Evolutionary conservation across 2,113 vertebrate genomes (phyloP).

Genomic region (Syngnathus typhle): DNA sequence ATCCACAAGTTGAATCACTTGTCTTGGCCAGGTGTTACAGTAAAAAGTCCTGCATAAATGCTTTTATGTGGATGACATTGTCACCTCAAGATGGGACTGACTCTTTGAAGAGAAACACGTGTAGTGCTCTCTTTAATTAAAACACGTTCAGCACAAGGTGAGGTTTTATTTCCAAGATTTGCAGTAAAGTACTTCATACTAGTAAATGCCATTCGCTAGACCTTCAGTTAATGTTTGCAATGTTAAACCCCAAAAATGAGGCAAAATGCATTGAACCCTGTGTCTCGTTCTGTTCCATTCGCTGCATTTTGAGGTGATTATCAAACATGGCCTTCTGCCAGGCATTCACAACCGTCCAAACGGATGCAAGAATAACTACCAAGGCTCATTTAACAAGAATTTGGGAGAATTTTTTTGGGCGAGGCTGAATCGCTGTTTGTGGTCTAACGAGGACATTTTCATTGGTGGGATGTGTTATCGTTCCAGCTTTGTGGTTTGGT

Average conservation of each 20-base stretch:
- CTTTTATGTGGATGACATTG: too few relatives aligned
- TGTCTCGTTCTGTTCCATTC: slow-evolving; percentile 38
- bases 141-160: too few relatives aligned
- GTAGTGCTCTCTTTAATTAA: too few relatives aligned
- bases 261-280: slow-evolving; percentile 6
- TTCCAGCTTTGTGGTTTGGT: slow-evolving; percentile 48
- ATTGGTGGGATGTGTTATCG: slow-evolving; percentile 23
- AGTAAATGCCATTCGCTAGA: not conserved
- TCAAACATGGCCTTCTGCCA: slow-evolving; percentile 34
- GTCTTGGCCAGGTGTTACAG: too few relatives aligned
- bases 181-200: too few relatives aligned
- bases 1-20: too few relatives aligned
- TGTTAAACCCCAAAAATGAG: slow-evolving; percentile 35
- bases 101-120: too few relatives aligned
- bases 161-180: too few relatives aligned
- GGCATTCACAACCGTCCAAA: slow-evolving; percentile 20
- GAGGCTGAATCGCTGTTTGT: slow-evolving; percentile 24
- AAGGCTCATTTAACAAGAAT: slow-evolving; percentile 49
- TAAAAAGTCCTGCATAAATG: too few relatives aligned
- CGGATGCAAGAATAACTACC: slow-evolving; percentile 24
- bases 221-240: slow-evolving; percentile 21
- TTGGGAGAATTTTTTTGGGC: slow-evolving; percentile 22
- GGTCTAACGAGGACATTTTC: slow-evolving; percentile 37
- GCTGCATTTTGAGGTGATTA: slow-evolving; percentile 38
- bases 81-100: too few relatives aligned